Percentiles rank a stretch among this genome's conserved stretches.
These are phyloP conservation scores for Papilio glaucus DNA, from an alignment of 1,140 invertebrate genomes.

Conservation along the genomic window DNA sequence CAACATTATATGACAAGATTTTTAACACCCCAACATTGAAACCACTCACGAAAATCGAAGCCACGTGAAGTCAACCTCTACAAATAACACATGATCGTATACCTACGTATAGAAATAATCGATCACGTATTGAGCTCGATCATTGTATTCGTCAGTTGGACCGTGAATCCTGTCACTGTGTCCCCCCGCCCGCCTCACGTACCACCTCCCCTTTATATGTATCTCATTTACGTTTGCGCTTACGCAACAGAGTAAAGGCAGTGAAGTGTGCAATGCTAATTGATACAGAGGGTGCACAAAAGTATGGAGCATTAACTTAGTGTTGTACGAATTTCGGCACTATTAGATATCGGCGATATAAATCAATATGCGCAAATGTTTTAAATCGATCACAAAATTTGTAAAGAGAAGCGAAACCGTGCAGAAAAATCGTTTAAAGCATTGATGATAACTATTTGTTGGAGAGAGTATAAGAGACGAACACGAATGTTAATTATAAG, in stretches of 20 bases:
- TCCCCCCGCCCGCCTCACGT: conserved; percentile 45
- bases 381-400: not conserved
- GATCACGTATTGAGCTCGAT: conserved; percentile 79
- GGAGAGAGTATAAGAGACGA: no score
- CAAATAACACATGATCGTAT: conserved; percentile 41
- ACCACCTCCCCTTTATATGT: conserved; percentile 64
- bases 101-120: conserved; percentile 74
- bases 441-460: no score
- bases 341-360: not conserved
- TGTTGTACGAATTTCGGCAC: not conserved
- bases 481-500: no score
- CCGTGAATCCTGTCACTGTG: conserved; percentile 79
- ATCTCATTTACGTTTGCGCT: conserved; percentile 76
- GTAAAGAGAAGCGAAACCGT: no score
- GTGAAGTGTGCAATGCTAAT: conserved; percentile 70
- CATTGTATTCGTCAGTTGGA: conserved; percentile 79
- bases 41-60: conserved; percentile 7
- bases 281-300: conserved; percentile 57
- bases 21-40: not conserved
- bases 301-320: conserved; percentile 28
- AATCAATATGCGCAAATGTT: not conserved
- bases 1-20: not conserved
- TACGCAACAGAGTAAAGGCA: conserved; percentile 75
- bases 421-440: no score
- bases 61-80: conserved; percentile 20